Evolutionary conservation across 1,140 invertebrate genomes (phyloP), one percentile per base, ranked within the genome.

Genomic region (Lordiphosa mommai): DNA sequence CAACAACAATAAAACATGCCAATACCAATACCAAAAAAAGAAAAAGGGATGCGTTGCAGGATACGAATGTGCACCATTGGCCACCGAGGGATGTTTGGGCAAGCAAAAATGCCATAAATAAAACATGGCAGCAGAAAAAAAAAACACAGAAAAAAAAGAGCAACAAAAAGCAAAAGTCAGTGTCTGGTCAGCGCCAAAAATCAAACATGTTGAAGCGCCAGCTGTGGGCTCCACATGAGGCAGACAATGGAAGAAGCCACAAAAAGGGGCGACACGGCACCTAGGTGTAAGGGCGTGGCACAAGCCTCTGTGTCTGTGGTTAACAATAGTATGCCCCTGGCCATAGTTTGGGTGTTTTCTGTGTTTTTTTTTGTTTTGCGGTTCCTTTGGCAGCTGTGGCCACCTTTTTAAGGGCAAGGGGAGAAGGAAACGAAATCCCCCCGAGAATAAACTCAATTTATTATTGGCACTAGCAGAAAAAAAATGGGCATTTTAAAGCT

Each of bases 401-500:
- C 53, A 63, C 67, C 58, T 64, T 60, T 71, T 68, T 36, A 23
- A 47, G 41, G 17, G 16, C 30, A 9, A 27, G 12, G 41, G 46
- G 41, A 7, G 20, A 9, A 36, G 6, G 13, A 27, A 38, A 36
- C 10, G 13, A 17, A 8, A 17, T 51, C 64, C 77, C 72, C 52
- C 29, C 8, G 79, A 74, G 77, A 84, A 84, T 61, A 74, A 72
- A 84, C 72, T 84, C 79, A 84, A 84, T 85, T 84, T 84, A 84
- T 84, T 84, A 84, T 84, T 84, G 77, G 68, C 63, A 70, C 55
- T 51, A 67, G 60, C n/a, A n/a, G 51, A 71, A 46, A 44, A 55
- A 33, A 61, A 72, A 76, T 84, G 77, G 77, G 61, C 79, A 71
- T 82, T 80, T 82, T 82, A 80, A 80, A 82, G 77, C 72, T 61